Base-by-base conservation (phyloP, 2,888 invertebrate genomes). In the Orchesellides sinensis region DNA sequence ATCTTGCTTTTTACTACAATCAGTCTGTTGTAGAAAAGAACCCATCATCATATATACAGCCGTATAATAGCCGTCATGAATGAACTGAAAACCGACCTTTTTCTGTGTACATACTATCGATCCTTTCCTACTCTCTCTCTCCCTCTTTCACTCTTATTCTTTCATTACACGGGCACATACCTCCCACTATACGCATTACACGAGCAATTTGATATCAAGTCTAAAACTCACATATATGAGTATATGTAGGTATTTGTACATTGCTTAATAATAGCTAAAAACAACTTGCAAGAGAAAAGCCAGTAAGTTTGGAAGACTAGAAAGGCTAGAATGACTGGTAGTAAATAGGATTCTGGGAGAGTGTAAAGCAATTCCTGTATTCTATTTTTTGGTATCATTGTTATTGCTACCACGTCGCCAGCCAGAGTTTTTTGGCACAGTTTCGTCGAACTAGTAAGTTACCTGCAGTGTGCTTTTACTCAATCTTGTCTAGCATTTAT, bases 21-120 rank as follows among this genome's bases (percentile, higher is more conserved):
- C 59, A 59, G 73, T 61, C 72, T 74, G 74, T 40, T 65, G 66
- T 66, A 63, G 56, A 66, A 61, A 63, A 63, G 56, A 73, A 73
- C 47, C 52, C 49, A 63, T 65, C 74, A 73, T 49, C 49, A 17
- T 21, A 73, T 59, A 27, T 17, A 61, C 47, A 63, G 27, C 52
- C 63, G 23, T 59, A 66, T 59, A 77, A 77, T 59, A 68, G 47
- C 77, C 56, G n/a, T 78, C 78, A 78, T 78, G 78, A 78, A 78
- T 78, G 78, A 78, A 77, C 66, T 77, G 68, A 59, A 35, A 78
- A 68, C 68, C 59, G 19, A 40, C 63, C 69, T 78, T 77, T 77
- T 49, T 78, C 78, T 69, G 25, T 45, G 59, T 29, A 69, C 59
- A 77, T 49, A 59, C 61, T 78, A 78, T 78, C 69, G 78, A 78